These are phyloP conservation scores for Synanthedon tipuliformis DNA, from an alignment of 2,888 invertebrate genomes.

Conservation along the genomic window DNA sequence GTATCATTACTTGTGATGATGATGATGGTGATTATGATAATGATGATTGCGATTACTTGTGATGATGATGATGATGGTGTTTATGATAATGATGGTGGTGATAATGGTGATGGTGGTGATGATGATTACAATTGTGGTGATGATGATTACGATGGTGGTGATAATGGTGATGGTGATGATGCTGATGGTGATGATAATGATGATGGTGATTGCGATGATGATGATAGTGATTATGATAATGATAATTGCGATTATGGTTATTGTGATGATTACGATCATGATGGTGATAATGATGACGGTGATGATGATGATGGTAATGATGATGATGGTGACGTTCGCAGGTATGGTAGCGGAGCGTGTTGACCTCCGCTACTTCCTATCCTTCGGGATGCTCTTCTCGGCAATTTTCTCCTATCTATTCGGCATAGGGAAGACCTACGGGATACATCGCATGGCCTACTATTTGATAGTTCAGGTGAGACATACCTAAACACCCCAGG, in stretches of 20 bases:
- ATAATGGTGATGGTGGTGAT: no score
- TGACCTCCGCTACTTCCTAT: constrained; percentile 90
- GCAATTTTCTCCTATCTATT: constrained; percentile 89
- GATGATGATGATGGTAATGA: no score
- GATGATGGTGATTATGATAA: no score
- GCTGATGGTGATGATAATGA: background rate
- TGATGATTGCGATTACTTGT: no score
- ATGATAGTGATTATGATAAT: background rate
- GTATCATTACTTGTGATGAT: background rate
- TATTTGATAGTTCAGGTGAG: constrained; percentile 86
- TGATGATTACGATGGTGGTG: no score
- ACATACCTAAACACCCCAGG: no score
- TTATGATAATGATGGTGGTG: no score
- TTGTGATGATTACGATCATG: no score
- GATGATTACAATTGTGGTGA: no score
- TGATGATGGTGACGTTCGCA: constrained; percentile 29
- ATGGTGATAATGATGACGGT: background rate
- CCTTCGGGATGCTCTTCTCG: constrained; percentile 89
- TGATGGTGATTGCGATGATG: no score
- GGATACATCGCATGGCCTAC: constrained; percentile 85
- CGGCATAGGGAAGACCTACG: constrained; percentile 84
- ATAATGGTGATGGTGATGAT: background rate
- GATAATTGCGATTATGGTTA: background rate
- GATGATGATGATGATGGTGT: no score
- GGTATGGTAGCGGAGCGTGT: constrained; percentile 94